Evolutionary conservation across 2,888 invertebrate species (phyloP).

Genomic region (Andrena camellia): DNA sequence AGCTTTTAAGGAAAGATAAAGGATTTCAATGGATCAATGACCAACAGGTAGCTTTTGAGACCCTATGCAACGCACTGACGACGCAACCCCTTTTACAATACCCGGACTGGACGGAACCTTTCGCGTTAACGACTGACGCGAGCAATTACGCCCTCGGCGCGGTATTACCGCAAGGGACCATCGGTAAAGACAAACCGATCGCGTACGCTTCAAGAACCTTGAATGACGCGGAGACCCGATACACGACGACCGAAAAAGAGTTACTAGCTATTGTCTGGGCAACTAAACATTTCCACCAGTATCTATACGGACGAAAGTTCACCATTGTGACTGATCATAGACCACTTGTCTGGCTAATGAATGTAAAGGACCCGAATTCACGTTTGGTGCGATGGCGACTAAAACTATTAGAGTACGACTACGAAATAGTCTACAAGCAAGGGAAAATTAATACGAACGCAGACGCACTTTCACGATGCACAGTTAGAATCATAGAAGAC

Average conservation of each 20-base stretch:
- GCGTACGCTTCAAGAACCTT: too few species aligned
- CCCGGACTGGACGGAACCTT: conserved; percentile 11
- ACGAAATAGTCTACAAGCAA: conserved; percentile 39
- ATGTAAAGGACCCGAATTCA: conserved; percentile 35
- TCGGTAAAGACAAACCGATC: too few species aligned
- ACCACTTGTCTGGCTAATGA: conserved; percentile 44
- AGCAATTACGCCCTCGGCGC: conserved; percentile 25
- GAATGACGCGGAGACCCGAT: too few species aligned
- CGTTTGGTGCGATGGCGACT: conserved; percentile 41
- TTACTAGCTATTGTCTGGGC: conserved; percentile 48
- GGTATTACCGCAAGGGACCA: conserved; percentile 35
- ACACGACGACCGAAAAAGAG: too few species aligned
- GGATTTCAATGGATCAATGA: conserved; percentile 12
- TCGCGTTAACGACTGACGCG: neutral
- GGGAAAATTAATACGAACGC: conserved; percentile 46
- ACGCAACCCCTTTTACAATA: conserved; percentile 7
- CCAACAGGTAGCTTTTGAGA: conserved; percentile 17
- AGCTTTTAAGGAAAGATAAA: conserved; percentile 5
- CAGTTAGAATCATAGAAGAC: neutral
- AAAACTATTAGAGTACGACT: conserved; percentile 50
- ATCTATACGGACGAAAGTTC: conserved; percentile 54
- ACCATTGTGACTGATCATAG: conserved; percentile 52
- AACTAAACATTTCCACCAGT: conserved; percentile 50
- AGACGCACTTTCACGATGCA: conserved; percentile 24
- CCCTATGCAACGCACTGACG: conserved; percentile 8